phyloP scores from a whole-genome alignment of 2,888 invertebrate species.

The Brachynemurus nebulosus region DNA sequence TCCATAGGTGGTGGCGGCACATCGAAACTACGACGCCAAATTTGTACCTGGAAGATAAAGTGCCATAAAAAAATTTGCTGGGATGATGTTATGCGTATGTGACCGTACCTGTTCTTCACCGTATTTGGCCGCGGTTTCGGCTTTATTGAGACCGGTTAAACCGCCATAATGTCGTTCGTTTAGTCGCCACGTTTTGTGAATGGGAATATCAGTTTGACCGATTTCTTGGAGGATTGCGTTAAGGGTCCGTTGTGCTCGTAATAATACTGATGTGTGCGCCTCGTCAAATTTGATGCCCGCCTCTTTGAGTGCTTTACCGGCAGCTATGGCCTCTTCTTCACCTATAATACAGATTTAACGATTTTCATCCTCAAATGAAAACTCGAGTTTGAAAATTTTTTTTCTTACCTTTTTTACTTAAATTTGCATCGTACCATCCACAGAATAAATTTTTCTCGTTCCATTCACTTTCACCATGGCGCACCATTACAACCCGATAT shows the following conservation, averaged over 20 bases:
- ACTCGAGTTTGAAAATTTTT: background rate
- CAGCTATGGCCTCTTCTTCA: slow-evolving; percentile 40
- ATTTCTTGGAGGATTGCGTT: slow-evolving; percentile 41
- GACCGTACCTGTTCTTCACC: slow-evolving; percentile 41
- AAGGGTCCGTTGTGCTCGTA: slow-evolving; percentile 45
- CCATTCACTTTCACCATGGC: slow-evolving; percentile 43
- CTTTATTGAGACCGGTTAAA: slow-evolving; percentile 51
- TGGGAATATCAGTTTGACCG: slow-evolving; percentile 38
- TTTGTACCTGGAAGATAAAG: slow-evolving; percentile 55
- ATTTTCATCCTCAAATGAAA: background rate
- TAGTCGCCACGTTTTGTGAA: slow-evolving; percentile 45
- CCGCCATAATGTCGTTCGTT: slow-evolving; percentile 54
- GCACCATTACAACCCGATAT: slow-evolving; percentile 33
- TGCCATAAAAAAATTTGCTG: no score
- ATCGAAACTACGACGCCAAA: slow-evolving; percentile 81
- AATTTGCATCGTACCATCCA: slow-evolving; percentile 39
- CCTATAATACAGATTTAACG: slow-evolving; percentile 27
- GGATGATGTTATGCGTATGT: background rate
- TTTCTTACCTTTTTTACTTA: slow-evolving; percentile 35
- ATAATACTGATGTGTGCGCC: slow-evolving; percentile 49
- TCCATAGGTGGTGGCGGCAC: slow-evolving; percentile 77
- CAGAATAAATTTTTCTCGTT: slow-evolving; percentile 39
- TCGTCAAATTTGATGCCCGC: slow-evolving; percentile 42
- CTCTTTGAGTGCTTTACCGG: slow-evolving; percentile 46
- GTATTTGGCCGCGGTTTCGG: slow-evolving; percentile 51